These are phyloP conservation scores for Melanogrammus aeglefinus DNA, from an alignment of 2,797 vertebrate species.

Conservation along the genomic window DNA sequence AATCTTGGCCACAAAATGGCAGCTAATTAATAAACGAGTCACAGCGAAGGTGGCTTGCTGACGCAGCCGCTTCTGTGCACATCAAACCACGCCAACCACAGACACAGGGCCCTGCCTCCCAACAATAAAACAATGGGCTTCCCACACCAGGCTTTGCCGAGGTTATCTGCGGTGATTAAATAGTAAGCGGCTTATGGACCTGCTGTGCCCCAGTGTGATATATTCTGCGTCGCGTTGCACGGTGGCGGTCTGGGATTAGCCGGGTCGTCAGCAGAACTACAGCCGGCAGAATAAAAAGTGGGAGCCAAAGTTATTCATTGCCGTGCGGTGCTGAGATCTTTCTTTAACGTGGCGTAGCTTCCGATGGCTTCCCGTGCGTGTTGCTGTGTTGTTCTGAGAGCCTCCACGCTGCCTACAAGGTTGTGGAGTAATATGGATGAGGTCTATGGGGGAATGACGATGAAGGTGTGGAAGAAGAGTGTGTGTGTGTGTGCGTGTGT, in stretches of 20 bases:
- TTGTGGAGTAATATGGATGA: too few relatives aligned
- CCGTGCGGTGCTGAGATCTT: too few relatives aligned
- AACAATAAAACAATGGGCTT: conserved; percentile 47
- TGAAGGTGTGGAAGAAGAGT: too few relatives aligned
- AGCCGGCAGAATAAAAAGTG: conserved; percentile 26
- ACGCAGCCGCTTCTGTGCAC: neutral
- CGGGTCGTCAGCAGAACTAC: conserved; percentile 31
- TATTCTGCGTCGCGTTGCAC: conserved; percentile 38
- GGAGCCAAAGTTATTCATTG: too few relatives aligned
- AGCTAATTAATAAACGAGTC: neutral
- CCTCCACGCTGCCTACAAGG: too few relatives aligned
- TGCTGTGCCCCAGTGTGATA: conserved; percentile 33
- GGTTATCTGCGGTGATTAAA: conserved; percentile 66
- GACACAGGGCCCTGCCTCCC: neutral
- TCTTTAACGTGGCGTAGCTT: too few relatives aligned
- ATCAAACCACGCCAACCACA: neutral
- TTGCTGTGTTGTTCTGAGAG: too few relatives aligned
- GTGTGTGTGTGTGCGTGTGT: too few relatives aligned
- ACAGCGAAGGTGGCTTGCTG: neutral
- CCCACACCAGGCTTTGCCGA: conserved; percentile 50
- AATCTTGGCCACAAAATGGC: neutral
- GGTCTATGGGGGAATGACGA: too few relatives aligned
- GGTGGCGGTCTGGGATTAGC: conserved; percentile 43
- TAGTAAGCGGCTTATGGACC: conserved; percentile 67
- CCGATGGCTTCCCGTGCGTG: too few relatives aligned